phyloP scores from a whole-genome alignment of 1,140 invertebrate species.

The Drosophila bifasciata region DNA sequence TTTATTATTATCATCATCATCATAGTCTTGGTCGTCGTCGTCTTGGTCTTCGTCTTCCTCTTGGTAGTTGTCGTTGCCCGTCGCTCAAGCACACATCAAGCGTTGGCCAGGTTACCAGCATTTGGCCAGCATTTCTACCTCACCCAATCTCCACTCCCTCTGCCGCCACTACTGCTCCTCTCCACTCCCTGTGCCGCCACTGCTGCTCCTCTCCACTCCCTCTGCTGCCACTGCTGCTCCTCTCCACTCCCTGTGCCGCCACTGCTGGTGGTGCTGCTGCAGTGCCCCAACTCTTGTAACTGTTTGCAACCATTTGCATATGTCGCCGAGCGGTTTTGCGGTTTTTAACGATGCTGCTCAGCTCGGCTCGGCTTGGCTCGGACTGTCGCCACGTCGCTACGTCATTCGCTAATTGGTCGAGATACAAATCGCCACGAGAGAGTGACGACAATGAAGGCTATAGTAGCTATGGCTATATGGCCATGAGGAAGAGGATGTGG shows the following conservation, averaged over 20 bases:
- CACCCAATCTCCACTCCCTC: background rate
- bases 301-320: slow-evolving; percentile 68
- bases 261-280: slow-evolving; percentile 2
- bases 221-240: background rate
- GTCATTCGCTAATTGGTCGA: slow-evolving; percentile 78
- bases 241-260: background rate
- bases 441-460: slow-evolving; percentile 35
- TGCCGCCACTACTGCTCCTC: background rate
- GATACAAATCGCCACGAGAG: slow-evolving; percentile 68
- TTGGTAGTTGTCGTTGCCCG: slow-evolving; percentile 25
- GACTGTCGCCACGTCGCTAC: slow-evolving; percentile 69
- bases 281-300: slow-evolving; percentile 33
- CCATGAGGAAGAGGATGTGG: slow-evolving; percentile 25
- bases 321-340: slow-evolving; percentile 59
- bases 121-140: slow-evolving; percentile 52
- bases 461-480: background rate
- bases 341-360: slow-evolving; percentile 57
- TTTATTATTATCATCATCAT: slow-evolving; percentile 75
- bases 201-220: background rate
- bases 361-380: background rate
- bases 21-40: too few species aligned
- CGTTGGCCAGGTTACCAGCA: slow-evolving; percentile 39
- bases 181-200: too few species aligned
- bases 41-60: slow-evolving; percentile 19
- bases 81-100: slow-evolving; percentile 50